A percentile compares a stretch with the other conserved stretches of the same genome.
phyloP scores from a whole-genome alignment of 2,113 vertebrate species.

The Gambusia holbrooki region DNA sequence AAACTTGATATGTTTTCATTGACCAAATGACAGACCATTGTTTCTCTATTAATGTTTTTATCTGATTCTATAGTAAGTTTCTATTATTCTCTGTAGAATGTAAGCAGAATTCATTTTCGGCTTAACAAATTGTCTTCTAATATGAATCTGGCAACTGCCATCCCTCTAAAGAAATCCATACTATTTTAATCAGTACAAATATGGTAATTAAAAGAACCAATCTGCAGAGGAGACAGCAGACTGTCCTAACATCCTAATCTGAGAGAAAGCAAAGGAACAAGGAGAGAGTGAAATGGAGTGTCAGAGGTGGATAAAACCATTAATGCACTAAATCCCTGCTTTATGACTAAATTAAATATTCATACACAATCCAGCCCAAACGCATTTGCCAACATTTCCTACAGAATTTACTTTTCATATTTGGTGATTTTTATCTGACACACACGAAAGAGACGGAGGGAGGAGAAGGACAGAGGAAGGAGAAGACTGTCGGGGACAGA shows the following conservation, averaged over 20 bases:
- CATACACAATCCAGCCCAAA: conserved; percentile 78
- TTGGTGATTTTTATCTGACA: conserved; percentile 77
- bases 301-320: conserved; percentile 61
- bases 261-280: neutral
- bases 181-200: conserved; percentile 67
- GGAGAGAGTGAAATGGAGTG: conserved; percentile 46
- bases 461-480: conserved; percentile 10
- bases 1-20: conserved; percentile 52
- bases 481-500: neutral
- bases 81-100: conserved; percentile 36
- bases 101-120: neutral
- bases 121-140: conserved; percentile 50
- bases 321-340: conserved; percentile 75
- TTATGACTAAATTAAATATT: conserved; percentile 82
- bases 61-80: conserved; percentile 42
- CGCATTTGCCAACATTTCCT: conserved; percentile 79
- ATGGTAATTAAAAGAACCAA: conserved; percentile 74
- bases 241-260: conserved; percentile 44
- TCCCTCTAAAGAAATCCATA: conserved; percentile 49
- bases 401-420: conserved; percentile 81
- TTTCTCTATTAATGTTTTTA: conserved; percentile 40
- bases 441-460: neutral
- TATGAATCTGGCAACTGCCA: conserved; percentile 47
- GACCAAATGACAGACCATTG: conserved; percentile 59
- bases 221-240: conserved; percentile 53